A percentile compares a stretch with the other conserved stretches of the same genome.
phyloP scores from a whole-genome alignment of 2,113 vertebrate species.

The Natator depressus region DNA sequence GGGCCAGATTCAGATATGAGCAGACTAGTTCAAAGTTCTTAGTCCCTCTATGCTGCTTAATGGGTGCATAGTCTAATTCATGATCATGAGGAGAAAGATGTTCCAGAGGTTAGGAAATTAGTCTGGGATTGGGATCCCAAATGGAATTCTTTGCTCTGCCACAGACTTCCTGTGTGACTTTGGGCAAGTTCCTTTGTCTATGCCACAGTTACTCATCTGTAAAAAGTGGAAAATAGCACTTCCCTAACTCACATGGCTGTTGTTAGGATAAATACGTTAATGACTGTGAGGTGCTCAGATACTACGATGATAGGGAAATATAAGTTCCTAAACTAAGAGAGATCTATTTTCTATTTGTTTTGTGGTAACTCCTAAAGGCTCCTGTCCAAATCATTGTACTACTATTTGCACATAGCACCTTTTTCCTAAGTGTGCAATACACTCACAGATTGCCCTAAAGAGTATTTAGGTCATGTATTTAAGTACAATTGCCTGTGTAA shows the following conservation, averaged over 20 bases:
- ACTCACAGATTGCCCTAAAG: not conserved
- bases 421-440: not conserved
- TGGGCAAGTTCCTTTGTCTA: not conserved
- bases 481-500: not conserved
- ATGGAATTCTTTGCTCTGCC: not conserved
- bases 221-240: not conserved
- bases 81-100: not conserved
- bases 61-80: not conserved
- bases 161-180: not conserved
- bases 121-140: not conserved
- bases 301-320: not conserved
- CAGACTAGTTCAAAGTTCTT: no score
- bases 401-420: not conserved
- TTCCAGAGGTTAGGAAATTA: not conserved
- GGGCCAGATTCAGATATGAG: no score
- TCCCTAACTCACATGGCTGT: not conserved
- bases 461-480: not conserved
- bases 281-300: not conserved
- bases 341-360: not conserved
- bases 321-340: not conserved
- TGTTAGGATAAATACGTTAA: not conserved
- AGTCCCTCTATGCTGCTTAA: not conserved
- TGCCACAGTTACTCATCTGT: not conserved
- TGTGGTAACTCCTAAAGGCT: not conserved
- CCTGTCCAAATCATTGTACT: not conserved